Evolutionary conservation across 1,140 invertebrate genomes (phyloP).

Genomic region (Conus ventricosus): DNA sequence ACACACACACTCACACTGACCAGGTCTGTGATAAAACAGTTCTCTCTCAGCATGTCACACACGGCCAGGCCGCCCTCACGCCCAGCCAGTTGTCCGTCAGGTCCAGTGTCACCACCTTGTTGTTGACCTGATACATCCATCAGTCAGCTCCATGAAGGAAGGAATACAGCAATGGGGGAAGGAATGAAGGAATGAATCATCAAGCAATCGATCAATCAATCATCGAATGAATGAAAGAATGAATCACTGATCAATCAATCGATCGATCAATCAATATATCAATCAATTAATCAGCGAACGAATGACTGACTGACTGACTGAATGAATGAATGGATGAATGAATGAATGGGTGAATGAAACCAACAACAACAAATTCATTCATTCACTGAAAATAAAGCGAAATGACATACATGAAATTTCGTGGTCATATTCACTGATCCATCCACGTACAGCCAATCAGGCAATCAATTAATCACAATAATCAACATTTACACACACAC

Average conservation of each 20-base stretch:
- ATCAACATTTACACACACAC: no score
- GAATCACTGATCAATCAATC: neutral
- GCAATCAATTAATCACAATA: neutral
- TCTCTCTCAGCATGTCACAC: constrained; percentile 73
- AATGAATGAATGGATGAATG: no score
- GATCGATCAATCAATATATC: neutral
- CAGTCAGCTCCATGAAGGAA: no score
- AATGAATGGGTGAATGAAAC: no score
- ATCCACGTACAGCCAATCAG: neutral
- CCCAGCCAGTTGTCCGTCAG: constrained; percentile 73
- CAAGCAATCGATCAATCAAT: neutral
- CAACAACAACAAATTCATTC: no score
- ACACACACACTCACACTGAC: constrained; percentile 51
- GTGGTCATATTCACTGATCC: no score
- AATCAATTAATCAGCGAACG: neutral
- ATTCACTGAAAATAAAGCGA: no score
- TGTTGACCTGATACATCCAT: constrained; percentile 63
- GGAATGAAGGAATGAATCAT: neutral
- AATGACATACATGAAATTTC: no score
- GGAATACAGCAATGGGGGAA: no score
- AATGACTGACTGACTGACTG: neutral
- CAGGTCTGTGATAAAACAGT: constrained; percentile 72
- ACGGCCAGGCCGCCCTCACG: constrained; percentile 64
- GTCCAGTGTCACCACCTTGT: constrained; percentile 65
- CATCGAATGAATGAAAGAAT: neutral